These are phyloP conservation scores for Poecilia latipinna DNA, from an alignment of 2,113 vertebrate species.

Conservation along the genomic window DNA sequence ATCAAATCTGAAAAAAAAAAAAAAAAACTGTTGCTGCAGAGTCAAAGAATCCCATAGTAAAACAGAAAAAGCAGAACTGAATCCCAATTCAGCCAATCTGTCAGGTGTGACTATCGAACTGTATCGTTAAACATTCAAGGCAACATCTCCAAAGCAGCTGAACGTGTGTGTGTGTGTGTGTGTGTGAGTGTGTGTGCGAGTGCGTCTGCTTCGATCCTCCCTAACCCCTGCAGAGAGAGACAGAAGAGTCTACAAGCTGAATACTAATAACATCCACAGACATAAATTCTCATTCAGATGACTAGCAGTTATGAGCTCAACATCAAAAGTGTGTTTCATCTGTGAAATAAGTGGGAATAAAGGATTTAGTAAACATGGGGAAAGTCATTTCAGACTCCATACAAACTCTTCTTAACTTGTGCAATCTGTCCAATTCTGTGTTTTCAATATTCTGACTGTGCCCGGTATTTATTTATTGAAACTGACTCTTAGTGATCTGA, in stretches of 20 bases:
- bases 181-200: conserved; percentile 18
- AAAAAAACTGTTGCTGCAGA: background rate
- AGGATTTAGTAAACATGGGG: conserved; percentile 56
- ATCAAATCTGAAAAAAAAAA: background rate
- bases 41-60: background rate
- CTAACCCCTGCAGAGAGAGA: conserved; percentile 44
- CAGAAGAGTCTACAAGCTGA: conserved; percentile 47
- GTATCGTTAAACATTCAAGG: conserved; percentile 54
- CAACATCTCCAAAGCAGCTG: conserved; percentile 35
- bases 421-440: conserved; percentile 12
- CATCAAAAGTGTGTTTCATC: conserved; percentile 70
- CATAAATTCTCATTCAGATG: conserved; percentile 60
- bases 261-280: conserved; percentile 64
- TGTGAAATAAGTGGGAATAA: conserved; percentile 50
- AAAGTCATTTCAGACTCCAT: conserved; percentile 30
- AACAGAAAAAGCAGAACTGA: background rate
- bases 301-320: conserved; percentile 59
- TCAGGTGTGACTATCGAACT: conserved; percentile 27
- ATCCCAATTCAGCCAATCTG: conserved; percentile 24
- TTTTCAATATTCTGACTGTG: background rate
- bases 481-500: background rate
- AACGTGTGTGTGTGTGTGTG: conserved; percentile 16
- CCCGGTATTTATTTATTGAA: background rate
- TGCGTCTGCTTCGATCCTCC: conserved; percentile 43
- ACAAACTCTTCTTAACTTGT: conserved; percentile 26